Conservation (phyloP, 2,113 vertebrate species). For the Bettongia penicillata region DNA sequence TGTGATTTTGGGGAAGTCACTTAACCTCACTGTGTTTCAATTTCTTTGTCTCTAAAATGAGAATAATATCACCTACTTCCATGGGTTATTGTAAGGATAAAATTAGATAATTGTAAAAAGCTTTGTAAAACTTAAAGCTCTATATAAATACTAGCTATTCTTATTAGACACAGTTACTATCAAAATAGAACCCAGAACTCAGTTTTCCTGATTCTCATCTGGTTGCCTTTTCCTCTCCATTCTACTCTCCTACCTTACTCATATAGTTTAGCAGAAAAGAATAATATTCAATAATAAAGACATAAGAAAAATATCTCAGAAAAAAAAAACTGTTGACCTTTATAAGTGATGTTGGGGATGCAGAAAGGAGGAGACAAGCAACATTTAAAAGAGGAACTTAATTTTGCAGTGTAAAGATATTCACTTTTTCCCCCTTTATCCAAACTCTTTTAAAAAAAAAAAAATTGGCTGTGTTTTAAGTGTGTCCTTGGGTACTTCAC, state of each 20-base stretch:
- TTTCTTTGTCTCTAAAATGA: neutral
- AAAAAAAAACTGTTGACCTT: slow-evolving; percentile 20
- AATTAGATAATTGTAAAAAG: neutral
- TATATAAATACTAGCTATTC: neutral
- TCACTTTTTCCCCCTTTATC: neutral
- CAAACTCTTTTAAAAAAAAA: too few relatives aligned
- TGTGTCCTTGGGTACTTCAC: slow-evolving; percentile 51
- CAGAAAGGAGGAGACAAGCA: neutral
- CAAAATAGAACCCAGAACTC: neutral
- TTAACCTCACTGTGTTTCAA: neutral
- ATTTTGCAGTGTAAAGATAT: neutral
- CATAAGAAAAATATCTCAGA: neutral
- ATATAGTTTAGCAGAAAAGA: neutral
- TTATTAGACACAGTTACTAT: neutral
- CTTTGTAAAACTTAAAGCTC: neutral
- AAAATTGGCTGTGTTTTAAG: slow-evolving; percentile 47
- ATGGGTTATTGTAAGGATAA: neutral
- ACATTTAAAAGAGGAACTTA: slow-evolving; percentile 38
- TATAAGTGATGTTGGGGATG: neutral
- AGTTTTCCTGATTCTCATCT: neutral
- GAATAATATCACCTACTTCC: neutral
- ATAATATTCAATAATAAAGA: neutral
- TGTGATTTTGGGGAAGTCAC: neutral
- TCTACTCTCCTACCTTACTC: neutral
- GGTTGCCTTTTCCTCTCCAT: neutral